Conservation (phyloP, 1,140 invertebrate genomes). For the Oedothorax gibbosus region DNA sequence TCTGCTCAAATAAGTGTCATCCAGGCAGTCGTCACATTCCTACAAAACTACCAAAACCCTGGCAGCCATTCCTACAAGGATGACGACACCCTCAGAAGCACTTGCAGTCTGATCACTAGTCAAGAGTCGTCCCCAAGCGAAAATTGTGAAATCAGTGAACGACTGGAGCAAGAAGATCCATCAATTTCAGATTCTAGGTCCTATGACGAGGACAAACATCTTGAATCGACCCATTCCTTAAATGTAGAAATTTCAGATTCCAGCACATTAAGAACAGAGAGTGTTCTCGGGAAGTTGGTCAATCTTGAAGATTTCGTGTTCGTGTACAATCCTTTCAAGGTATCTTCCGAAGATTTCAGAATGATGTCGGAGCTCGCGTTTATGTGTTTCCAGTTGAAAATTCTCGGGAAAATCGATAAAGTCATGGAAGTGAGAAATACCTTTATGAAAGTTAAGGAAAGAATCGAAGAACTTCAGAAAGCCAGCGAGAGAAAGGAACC, state of each 20-base stretch:
- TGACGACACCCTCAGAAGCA: slow-evolving; percentile 56
- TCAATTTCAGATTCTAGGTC: slow-evolving; percentile 56
- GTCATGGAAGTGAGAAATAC: slow-evolving; percentile 22
- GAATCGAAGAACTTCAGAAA: slow-evolving; percentile 37
- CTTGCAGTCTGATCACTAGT: slow-evolving; percentile 54
- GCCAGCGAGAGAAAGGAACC: slow-evolving; percentile 25
- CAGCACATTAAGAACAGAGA: slow-evolving; percentile 56
- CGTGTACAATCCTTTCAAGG: slow-evolving; percentile 54
- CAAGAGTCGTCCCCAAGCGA: slow-evolving; percentile 55
- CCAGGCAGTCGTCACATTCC: slow-evolving; percentile 16
- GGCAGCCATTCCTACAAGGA: slow-evolving; percentile 53
- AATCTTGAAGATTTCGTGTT: slow-evolving; percentile 58
- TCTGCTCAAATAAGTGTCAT: slow-evolving; percentile 41
- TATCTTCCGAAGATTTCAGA: slow-evolving; percentile 33
- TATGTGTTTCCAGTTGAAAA: slow-evolving; percentile 54
- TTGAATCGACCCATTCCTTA: slow-evolving; percentile 40
- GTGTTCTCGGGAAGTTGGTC: slow-evolving; percentile 45
- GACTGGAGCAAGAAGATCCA: slow-evolving; percentile 49
- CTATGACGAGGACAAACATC: slow-evolving; percentile 57
- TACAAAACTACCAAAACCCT: slow-evolving; percentile 45
- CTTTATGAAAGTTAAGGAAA: slow-evolving; percentile 44
- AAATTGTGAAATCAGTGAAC: slow-evolving; percentile 58
- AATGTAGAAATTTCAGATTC: slow-evolving; percentile 59
- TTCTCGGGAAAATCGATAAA: slow-evolving; percentile 46
- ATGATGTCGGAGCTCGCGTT: slow-evolving; percentile 51